Evolutionary conservation across 2,797 vertebrate genomes (phyloP).

Genomic region (Podargus strigoides): DNA sequence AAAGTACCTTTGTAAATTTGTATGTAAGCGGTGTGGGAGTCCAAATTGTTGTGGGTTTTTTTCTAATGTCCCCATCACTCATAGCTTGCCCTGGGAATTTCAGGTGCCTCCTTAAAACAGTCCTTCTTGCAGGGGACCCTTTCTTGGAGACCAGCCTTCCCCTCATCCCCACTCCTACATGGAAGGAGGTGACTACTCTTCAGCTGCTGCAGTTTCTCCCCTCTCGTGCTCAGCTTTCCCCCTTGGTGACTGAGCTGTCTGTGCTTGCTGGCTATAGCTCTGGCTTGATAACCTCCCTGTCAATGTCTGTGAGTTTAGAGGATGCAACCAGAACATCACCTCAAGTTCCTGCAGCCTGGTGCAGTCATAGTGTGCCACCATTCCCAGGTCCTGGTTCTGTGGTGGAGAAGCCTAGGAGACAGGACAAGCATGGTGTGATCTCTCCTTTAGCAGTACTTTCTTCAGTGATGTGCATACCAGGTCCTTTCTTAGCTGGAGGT

Average conservation of each 20-base stretch:
- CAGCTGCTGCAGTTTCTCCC: not conserved
- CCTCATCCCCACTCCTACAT: accelerated
- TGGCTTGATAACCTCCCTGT: not conserved
- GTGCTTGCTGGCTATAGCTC: not conserved
- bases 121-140: not conserved
- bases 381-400: not conserved
- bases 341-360: not conserved
- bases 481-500: not conserved
- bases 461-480: not conserved
- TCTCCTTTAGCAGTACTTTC: not conserved
- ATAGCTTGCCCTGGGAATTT: not conserved
- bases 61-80: not conserved
- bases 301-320: not conserved
- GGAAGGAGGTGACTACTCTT: not conserved
- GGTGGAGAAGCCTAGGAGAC: not conserved
- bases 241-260: not conserved
- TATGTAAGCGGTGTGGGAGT: not conserved
- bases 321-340: not conserved
- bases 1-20: not conserved
- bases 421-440: not conserved
- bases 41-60: not conserved
- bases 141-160: not conserved
- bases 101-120: not conserved
- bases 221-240: not conserved
- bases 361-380: not conserved